Percentiles rank a stretch among this genome's conserved stretches.
Conservation (phyloP, 1,140 invertebrate genomes). For the Coenobita brevimanus region DNA sequence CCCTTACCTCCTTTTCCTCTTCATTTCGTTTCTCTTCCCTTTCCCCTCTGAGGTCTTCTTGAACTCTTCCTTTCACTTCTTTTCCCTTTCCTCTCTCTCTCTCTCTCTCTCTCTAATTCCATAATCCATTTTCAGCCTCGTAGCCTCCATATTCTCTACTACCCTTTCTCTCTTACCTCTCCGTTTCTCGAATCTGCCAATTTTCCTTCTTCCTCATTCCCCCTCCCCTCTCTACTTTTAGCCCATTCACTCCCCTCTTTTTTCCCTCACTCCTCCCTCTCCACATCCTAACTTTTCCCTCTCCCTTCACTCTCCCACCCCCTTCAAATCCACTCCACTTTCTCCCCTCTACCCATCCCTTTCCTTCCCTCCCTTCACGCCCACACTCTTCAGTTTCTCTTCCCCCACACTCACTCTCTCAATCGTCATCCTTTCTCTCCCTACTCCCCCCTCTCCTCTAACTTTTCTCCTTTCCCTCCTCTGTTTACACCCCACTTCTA, state of each 20-base stretch:
- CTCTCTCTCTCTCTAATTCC: neutral
- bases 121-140: no score
- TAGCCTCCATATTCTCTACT: neutral
- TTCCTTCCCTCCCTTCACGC: neutral
- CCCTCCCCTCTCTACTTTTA: no score
- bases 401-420: no score
- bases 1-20: neutral
- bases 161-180: neutral
- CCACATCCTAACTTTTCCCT: neutral
- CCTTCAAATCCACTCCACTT: neutral
- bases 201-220: no score
- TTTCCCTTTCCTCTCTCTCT: neutral
- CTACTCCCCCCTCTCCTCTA: no score
- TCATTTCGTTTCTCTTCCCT: neutral
- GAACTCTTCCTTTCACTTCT: neutral
- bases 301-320: neutral
- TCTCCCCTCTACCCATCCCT: neutral
- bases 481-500: no score
- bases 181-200: neutral
- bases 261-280: neutral
- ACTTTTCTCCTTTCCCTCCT: no score
- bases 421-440: no score
- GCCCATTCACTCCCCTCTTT: no score
- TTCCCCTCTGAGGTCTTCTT: neutral
- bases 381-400: no score